Percentiles rank a stretch among this genome's conserved stretches.
Evolutionary conservation across 2,113 vertebrate species (phyloP).

Genomic region (Macquaria australasica): DNA sequence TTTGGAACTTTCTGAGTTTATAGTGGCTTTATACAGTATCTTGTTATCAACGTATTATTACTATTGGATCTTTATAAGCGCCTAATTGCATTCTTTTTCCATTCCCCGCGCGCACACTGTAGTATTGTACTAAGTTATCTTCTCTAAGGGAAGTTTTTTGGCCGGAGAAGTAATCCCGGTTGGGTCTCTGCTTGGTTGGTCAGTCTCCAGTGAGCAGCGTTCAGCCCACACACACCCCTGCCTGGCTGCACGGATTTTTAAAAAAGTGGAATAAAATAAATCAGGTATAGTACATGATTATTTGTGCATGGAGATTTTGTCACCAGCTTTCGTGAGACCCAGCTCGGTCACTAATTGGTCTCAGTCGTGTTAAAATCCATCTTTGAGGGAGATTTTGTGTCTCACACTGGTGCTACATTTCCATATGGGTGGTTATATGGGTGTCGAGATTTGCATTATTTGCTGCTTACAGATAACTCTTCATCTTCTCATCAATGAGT

Average conservation of each 20-base stretch:
- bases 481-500: fast-evolving
- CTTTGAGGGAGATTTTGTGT: neutral
- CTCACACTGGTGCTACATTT: neutral
- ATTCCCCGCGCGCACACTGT: neutral
- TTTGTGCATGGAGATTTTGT: neutral
- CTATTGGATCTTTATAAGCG: neutral
- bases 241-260: neutral
- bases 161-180: neutral
- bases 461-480: neutral
- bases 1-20: neutral
- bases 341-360: neutral
- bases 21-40: neutral
- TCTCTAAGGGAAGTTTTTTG: neutral
- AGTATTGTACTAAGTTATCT: neutral
- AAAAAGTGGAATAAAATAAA: neutral
- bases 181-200: neutral
- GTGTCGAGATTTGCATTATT: neutral
- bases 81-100: neutral
- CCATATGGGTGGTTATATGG: fast-evolving
- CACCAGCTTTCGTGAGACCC: neutral
- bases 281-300: neutral
- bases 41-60: no score
- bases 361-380: neutral
- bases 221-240: neutral
- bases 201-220: neutral